Base-by-base conservation (phyloP, 2,797 vertebrate genomes). In the Coregonus sp. region DNA sequence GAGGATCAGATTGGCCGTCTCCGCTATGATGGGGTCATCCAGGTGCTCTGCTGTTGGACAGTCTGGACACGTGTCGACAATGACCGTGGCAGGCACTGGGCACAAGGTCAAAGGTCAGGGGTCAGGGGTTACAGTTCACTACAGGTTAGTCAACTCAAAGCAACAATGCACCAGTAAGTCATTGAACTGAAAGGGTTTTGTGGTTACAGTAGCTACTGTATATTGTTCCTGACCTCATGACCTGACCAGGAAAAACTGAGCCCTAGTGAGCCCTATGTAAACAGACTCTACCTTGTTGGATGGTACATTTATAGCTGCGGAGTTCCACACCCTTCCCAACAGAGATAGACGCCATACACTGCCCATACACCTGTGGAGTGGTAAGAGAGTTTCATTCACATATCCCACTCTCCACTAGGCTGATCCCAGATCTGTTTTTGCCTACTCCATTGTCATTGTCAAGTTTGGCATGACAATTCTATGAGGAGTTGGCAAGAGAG, bases 1-100 rank as follows among this genome's bases (percentile, higher is more conserved):
- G 56, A 93, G 83, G 11, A 89, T 88, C 2, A 93, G 88, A 4
- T 84, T 89, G 69, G 82, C 86, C 0, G 89, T 91, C 67, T 93
- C 91, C 54, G 79, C 78, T 63, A 93, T 56, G 1, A 87, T 59
- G 0, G 91, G 90, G 12, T 92, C 89, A 0, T 88, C 82, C 40
- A 92, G 25, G 31, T 85, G 76, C 0, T 86, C 82, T 0, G 85
- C 74, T 0, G 86, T 92, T 54, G 92, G 89, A 79, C 93, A 94
- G 82, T 94, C 93, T 0, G 90, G 90, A 76, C 93, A 93, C 7
- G 1, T 5, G 0, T n/a, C 3, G 67, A 89, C 40, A 51, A 93
- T 75, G 0, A 61, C 87, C 0, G 74, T 82, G 37, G 84, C 81
- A 7, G 91, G 84, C 76, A 93, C 92, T 93, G 50, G 37, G 85